Percentiles rank a stretch among this genome's conserved stretches.
phyloP scores from a whole-genome alignment of 37 sponge, comb jelly and placozoan genomes.

The Haliclona indistincta region DNA sequence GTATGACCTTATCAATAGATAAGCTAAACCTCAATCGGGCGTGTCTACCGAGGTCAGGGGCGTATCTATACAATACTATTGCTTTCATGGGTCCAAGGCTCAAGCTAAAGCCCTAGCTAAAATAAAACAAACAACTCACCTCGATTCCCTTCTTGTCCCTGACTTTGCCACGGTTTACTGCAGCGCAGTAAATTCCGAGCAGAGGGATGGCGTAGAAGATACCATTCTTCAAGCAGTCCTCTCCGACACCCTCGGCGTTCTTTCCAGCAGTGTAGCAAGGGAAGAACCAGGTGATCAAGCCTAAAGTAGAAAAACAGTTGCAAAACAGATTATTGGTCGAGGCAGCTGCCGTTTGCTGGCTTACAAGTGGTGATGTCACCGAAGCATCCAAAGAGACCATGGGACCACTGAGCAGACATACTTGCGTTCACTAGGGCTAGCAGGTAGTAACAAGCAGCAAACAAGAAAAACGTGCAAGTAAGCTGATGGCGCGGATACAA shows the following conservation, averaged over 20 bases:
- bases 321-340: not conserved
- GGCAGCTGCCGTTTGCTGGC: not conserved
- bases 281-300: slow-evolving; percentile 41
- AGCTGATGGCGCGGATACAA: too few species aligned
- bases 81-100: not conserved
- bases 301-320: slow-evolving; percentile 1
- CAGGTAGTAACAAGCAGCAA: not conserved
- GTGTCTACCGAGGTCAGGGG: not conserved
- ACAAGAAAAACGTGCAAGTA: too few species aligned
- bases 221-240: slow-evolving; percentile 35
- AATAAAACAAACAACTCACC: slow-evolving; percentile 5
- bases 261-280: slow-evolving; percentile 64
- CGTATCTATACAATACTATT: not conserved
- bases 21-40: not conserved
- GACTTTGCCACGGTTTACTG: slow-evolving; percentile 47
- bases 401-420: slow-evolving; percentile 49
- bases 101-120: not conserved
- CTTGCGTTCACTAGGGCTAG: not conserved
- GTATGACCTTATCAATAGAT: too few species aligned
- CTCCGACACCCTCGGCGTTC: slow-evolving; percentile 56
- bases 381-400: slow-evolving; percentile 64
- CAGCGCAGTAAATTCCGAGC: slow-evolving; percentile 39
- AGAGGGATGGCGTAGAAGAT: slow-evolving; percentile 26
- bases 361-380: slow-evolving; percentile 37
- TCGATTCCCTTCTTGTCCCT: slow-evolving; percentile 57